Percentiles rank a stretch among this genome's conserved stretches.
Conservation (phyloP, 1,140 invertebrate genomes). For the Bombus impatiens region DNA sequence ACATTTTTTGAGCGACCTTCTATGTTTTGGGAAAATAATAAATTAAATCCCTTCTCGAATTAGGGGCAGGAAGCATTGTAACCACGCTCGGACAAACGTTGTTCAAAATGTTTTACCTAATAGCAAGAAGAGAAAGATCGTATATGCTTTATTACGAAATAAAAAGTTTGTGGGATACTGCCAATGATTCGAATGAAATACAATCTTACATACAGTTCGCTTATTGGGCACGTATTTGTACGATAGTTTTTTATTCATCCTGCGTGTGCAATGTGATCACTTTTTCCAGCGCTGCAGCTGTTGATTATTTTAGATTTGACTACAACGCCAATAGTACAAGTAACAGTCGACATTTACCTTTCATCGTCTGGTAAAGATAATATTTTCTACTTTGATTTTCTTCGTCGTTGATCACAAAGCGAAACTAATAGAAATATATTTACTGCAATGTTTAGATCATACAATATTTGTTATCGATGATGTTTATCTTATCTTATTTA, state of each 20-base stretch:
- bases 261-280: slow-evolving; percentile 15
- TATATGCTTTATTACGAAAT: slow-evolving; percentile 31
- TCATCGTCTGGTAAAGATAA: slow-evolving; percentile 49
- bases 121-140: slow-evolving; percentile 6
- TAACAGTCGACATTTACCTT: slow-evolving; percentile 40
- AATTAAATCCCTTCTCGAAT: not conserved
- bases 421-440: not conserved
- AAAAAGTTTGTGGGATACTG: slow-evolving; percentile 40
- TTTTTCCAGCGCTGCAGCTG: slow-evolving; percentile 4
- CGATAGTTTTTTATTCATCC: slow-evolving; percentile 18
- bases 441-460: not conserved
- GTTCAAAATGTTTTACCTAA: slow-evolving; percentile 57
- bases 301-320: not conserved
- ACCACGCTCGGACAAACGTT: slow-evolving; percentile 43
- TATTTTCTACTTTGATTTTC: not conserved
- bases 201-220: slow-evolving; percentile 38
- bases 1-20: not conserved
- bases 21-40: too few species aligned
- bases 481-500: not conserved
- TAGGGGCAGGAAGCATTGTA: slow-evolving; percentile 50
- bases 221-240: slow-evolving; percentile 20
- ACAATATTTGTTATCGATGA: too few species aligned
- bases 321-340: not conserved
- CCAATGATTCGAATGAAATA: slow-evolving; percentile 25
- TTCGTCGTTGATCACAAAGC: too few species aligned